Percentiles rank a stretch among this genome's conserved stretches.
Conservation (phyloP, 2,888 invertebrate genomes). For the Sarcophaga caerulescens region DNA sequence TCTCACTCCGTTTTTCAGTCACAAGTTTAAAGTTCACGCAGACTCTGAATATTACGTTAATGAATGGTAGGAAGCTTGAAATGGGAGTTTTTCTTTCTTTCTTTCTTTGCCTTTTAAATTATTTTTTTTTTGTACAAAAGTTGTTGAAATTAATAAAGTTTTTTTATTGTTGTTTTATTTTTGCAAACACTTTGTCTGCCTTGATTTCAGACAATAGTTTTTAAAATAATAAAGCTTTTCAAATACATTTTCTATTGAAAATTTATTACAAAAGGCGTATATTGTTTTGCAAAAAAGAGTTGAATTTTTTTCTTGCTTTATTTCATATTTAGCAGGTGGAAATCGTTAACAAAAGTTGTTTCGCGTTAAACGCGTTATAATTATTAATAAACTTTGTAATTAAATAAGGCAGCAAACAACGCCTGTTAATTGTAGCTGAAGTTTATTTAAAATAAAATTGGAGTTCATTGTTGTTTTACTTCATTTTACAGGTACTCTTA, state of each 20-base stretch:
- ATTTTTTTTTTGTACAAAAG: not conserved
- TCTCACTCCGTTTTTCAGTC: not conserved
- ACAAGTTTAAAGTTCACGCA: slow-evolving; percentile 31
- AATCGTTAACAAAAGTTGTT: not conserved
- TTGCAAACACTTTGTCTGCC: slow-evolving; percentile 16
- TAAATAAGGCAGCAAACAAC: not conserved
- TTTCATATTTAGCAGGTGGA: not conserved
- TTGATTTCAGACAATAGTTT: not conserved
- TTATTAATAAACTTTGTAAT: not conserved
- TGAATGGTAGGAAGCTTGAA: slow-evolving; percentile 24
- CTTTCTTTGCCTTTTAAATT: not conserved
- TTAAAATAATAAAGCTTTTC: slow-evolving; percentile 19
- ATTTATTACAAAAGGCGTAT: slow-evolving; percentile 6
- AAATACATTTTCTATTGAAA: slow-evolving; percentile 18
- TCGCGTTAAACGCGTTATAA: not conserved
- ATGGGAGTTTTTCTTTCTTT: slow-evolving; percentile 3
- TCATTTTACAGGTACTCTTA: no score
- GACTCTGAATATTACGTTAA: slow-evolving; percentile 22
- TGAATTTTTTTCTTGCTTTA: not conserved
- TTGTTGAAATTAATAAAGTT: slow-evolving; percentile 50
- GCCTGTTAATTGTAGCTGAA: not conserved
- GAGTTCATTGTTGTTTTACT: no score
- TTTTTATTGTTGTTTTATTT: not conserved
- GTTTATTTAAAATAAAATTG: no score
- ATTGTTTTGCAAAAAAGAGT: not conserved